Evolutionary conservation across 2,113 vertebrate species (phyloP).

Genomic region (Rousettus leschenaultii): DNA sequence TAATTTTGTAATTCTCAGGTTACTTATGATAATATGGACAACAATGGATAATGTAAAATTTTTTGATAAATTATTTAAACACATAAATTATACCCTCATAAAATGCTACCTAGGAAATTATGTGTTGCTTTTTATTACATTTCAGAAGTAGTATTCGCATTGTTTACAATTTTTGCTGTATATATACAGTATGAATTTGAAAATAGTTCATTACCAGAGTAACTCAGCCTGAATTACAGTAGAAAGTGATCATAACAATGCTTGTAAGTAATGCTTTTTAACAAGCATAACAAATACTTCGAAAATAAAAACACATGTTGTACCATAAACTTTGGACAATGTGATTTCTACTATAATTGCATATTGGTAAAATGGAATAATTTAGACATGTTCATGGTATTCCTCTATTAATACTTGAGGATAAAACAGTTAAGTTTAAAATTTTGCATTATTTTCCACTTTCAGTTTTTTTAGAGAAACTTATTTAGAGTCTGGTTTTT

Average conservation of each 20-base stretch:
- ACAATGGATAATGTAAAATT: background rate
- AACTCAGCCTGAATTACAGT: background rate
- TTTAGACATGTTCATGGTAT: background rate
- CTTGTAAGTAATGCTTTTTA: background rate
- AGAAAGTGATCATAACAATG: background rate
- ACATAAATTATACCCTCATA: slow-evolving; percentile 6
- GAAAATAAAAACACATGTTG: background rate
- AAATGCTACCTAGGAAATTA: background rate
- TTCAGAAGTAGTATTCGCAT: background rate
- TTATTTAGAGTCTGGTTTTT: background rate
- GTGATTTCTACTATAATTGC: background rate
- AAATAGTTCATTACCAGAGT: background rate
- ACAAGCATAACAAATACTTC: background rate
- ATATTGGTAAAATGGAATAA: background rate
- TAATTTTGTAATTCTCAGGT: background rate
- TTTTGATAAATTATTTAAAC: background rate
- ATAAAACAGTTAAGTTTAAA: background rate
- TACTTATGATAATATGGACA: background rate
- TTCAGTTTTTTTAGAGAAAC: background rate
- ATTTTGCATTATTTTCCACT: background rate
- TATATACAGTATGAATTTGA: background rate
- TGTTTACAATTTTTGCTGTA: background rate
- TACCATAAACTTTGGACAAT: background rate
- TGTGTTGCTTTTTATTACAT: background rate
- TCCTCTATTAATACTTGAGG: background rate